Base-by-base conservation (phyloP, 2,888 invertebrate genomes). In the Mythimna loreyi region DNA sequence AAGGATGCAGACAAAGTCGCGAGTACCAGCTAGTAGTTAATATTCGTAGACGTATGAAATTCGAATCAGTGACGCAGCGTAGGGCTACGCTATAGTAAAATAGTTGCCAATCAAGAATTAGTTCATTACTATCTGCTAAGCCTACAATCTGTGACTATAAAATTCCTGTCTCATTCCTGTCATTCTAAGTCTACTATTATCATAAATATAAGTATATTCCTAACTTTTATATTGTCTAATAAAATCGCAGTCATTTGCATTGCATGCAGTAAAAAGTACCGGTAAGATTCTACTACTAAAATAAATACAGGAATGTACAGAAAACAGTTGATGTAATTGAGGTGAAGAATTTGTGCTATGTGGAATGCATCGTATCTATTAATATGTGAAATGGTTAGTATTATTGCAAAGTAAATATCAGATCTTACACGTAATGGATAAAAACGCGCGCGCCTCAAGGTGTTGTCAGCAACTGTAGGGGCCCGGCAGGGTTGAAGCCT, bases 231-330 rank as follows among this genome's bases (percentile, higher is more conserved):
- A 50, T 45, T 56, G 5, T 25, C 23, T 23, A 52, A 71, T 72
- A 63, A 71, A 72, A 53, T 57, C n/a, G 47, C 5, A 16, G 13
- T 30, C n/a, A 71, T 43, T 72, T 53, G 57, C 58, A 62, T 30
- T 36, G 28, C 8, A n/a, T 40, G 30, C 30, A 52, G 25, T 70
- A 28, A 61, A 71, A 71, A 62, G 9, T 43, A 36, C 49, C 40
- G 28, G 49, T 50, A 21, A 53, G 23, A 13, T 50, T 16, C n/a
- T 11, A 45, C 16, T 16, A 40, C 19, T 56, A 23, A 57, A 49
- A 33, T 61, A 58, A 49, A 55, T 40, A n/a, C 36, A 13, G 25
- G 4, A 33, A 13, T 55, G 45, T 3, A 47, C 7, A 33, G 3
- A 47, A 45, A 16, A 13, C 16, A 36, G 16, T 9, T 60, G n/a